Percentiles rank a stretch among this genome's conserved stretches.
Evolutionary conservation across 2,113 vertebrate species (phyloP).

Genomic region (Xenopus tropicalis): UCB_Xtro_10.0 CM004445.2:67103001-67103500

Average conservation of each 20-base stretch:
- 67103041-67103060: constrained; percentile 87
- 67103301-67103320: no score
- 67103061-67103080: constrained; percentile 58
- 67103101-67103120: constrained; percentile 25
- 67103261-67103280: no score
- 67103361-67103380: no score
- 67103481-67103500: no score
- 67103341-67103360: no score
- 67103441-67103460: no score
- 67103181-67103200: neutral
- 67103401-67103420: no score
- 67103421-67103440: no score
- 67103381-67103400: no score
- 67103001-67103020: constrained; percentile 92
- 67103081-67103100: constrained; percentile 60
- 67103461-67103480: no score
- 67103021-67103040: constrained; percentile 81
- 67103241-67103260: neutral
- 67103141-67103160: constrained; percentile 47
- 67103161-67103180: neutral
- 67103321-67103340: no score
- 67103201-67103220: neutral
- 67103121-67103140: constrained; percentile 36
- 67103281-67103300: no score
- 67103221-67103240: neutral